Base-by-base conservation (phyloP, 2,113 vertebrate genomes). In the Sander vitreus region DNA sequence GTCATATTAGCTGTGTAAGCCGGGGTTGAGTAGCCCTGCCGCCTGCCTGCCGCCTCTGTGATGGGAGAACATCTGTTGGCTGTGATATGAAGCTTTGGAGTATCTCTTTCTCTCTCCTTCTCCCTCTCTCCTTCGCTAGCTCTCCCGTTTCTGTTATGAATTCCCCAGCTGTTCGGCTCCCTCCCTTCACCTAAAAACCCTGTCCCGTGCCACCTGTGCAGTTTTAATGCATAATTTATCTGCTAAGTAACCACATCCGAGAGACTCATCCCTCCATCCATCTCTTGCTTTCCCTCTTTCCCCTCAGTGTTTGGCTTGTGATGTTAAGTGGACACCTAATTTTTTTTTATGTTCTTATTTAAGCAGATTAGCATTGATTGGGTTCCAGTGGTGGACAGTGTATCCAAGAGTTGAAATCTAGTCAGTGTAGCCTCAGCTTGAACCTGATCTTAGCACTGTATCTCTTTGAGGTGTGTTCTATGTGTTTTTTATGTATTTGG, bases 221-320 rank as follows among this genome's bases (percentile, higher is more conserved):
- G 88, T 93, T 95, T 93, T 92, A 94, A 95, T 94, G 92, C 92
- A 94, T 93, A 93, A 95, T 94, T 93, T 88, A 93, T 93, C 85
- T 89, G 80, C 90, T 92, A 92, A 95, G 93, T 93, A 94, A 91
- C 92, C 92, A 84, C 90, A 94, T 88, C 88, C 57, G 27, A 86
- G 83, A 78, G 78, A 72, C 88, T 89, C 83, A 70, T 86, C 78
- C 69, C 76, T 63, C 60, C 60, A 43, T 59, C 43, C 66, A 21
- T 50, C 63, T 76, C 47, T 58, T 23, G 16, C 73, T 71, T 73
- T 73, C 69, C 55, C 68, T 23, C 43, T 58, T n/a, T 57, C 57
- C 33, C 76, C 55, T 48, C 70, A 3, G 25, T 51, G 59, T 79
- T 80, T 72, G 73, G 62, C 73, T 66, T 6, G 51, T 67, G 58